Conservation (phyloP, 1,140 invertebrate genomes). For the Theocolax elegans region DNA sequence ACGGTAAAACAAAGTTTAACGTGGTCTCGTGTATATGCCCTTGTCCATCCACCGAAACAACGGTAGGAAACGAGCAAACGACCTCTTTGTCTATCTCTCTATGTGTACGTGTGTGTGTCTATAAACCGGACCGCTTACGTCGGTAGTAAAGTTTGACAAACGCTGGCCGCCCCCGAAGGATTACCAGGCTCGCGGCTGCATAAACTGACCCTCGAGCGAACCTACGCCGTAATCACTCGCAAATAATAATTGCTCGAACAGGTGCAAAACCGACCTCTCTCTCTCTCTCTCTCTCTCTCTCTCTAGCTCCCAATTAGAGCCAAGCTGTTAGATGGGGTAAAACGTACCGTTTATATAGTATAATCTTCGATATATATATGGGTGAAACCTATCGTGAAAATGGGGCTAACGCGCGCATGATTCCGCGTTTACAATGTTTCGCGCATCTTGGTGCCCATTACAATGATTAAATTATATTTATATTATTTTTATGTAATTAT, state of each 20-base stretch:
- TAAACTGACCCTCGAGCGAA: conserved; percentile 42
- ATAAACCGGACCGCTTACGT: conserved; percentile 37
- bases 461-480: too few relatives aligned
- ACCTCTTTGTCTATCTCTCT: too few relatives aligned
- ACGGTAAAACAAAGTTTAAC: conserved; percentile 29
- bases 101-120: background rate
- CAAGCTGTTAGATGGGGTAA: too few relatives aligned
- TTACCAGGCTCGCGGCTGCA: conserved; percentile 48
- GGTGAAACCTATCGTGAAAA: too few relatives aligned
- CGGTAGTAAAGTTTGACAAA: conserved; percentile 52
- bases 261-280: conserved; percentile 23
- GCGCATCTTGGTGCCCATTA: too few relatives aligned
- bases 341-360: too few relatives aligned
- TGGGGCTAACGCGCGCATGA: too few relatives aligned
- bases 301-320: background rate
- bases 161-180: conserved; percentile 45
- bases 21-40: background rate
- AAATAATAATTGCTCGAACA: conserved; percentile 46
- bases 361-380: too few relatives aligned
- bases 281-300: background rate
- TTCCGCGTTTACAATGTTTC: too few relatives aligned
- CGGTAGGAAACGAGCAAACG: background rate
- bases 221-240: conserved; percentile 46
- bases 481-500: too few relatives aligned
- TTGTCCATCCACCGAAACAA: background rate